Conservation (phyloP, 2,113 vertebrate genomes). For the Pandion haliaetus region DNA sequence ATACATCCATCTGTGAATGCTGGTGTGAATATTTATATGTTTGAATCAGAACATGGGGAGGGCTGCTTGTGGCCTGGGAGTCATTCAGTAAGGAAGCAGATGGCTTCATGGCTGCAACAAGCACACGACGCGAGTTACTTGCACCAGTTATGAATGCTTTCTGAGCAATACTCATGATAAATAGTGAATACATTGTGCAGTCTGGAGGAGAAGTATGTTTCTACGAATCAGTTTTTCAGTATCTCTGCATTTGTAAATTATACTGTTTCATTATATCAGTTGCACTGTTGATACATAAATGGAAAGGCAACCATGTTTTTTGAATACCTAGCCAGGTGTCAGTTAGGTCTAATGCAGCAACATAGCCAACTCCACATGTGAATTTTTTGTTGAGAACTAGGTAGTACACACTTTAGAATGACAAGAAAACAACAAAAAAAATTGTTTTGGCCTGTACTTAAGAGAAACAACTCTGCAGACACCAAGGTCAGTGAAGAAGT, state of each 20-base stretch:
- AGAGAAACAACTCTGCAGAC: too few relatives aligned
- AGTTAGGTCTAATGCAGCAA: neutral
- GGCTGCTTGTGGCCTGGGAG: conserved; percentile 8
- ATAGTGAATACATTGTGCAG: neutral
- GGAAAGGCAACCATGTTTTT: neutral
- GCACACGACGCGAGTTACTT: neutral
- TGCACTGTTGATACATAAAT: neutral
- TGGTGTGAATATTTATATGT: conserved; percentile 35
- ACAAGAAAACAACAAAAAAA: neutral
- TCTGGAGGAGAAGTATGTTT: neutral
- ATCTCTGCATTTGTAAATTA: neutral
- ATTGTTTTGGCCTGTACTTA: neutral
- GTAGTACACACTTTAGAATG: neutral
- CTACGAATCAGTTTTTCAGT: neutral
- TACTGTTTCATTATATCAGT: neutral
- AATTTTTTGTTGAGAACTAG: neutral
- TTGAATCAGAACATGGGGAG: neutral
- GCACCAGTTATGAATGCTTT: neutral
- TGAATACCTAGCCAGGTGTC: neutral
- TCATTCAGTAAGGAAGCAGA: conserved; percentile 27
- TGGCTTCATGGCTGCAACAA: neutral
- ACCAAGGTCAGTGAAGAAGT: too few relatives aligned
- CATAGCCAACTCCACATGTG: neutral
- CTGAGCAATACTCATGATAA: neutral
- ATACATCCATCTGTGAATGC: conserved; percentile 19